Evolutionary conservation across 2,113 vertebrate genomes (phyloP), one percentile per base, ranked within the genome.

Genomic region (Mus pahari): DNA sequence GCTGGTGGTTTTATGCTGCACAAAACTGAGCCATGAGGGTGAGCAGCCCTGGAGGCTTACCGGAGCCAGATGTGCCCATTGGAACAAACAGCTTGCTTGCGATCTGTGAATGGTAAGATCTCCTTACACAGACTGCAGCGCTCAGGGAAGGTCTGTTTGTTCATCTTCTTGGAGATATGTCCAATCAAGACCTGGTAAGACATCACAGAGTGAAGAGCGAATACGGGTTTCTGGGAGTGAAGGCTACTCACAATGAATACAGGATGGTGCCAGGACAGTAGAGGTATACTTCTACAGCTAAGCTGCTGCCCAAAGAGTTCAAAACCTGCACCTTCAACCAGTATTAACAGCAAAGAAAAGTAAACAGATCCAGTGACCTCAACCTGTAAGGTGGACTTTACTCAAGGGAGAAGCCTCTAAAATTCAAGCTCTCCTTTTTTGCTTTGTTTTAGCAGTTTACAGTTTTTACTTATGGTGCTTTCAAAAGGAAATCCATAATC

Each of bases 51-150:
- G 24, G 14, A 0, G 22, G 3, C 50, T 96, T 98, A 99, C 99
- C 99, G 99, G 98, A 99, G 99, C 99, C 99, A 99, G 26, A 99
- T 98, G 98, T 99, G 99, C 58, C 99, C 99, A 0, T 99, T 99
- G 98, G 99, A 97, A 96, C 99, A 99, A 53, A 98, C 97, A 0
- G 99, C 98, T 96, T 99, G 99, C 26, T 99, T 99, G 97, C 99
- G 98, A 96, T 99, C 99, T 0, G 98, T 99, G 98, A 99, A 99
- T 0, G 99, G 99, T 97, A 99, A 95, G 97, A 99, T 98, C 93
- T 99, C 99, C 94, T 99, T 99, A 96, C 99, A 99, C 98, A 99
- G 81, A 62, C 99, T 99, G 97, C 99, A 99, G 98, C 99, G 99
- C 98, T 99, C 99, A 0, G 99, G 98, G 96, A 99, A 99, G 0